phyloP scores from a whole-genome alignment of 92 coral and sea anemone genomes.

The Nematostella vectensis region DNA sequence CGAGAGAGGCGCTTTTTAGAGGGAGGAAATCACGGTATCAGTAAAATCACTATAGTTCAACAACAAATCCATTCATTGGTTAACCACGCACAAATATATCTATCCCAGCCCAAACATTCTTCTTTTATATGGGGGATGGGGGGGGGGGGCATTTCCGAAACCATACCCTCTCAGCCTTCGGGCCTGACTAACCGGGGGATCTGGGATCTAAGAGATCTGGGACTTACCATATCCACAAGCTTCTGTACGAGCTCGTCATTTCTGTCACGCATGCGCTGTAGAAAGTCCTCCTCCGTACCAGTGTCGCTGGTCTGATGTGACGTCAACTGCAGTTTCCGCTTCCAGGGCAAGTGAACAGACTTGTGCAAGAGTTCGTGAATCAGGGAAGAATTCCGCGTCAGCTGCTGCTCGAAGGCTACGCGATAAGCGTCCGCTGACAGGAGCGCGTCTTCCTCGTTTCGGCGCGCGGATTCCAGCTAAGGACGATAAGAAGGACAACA shows the following conservation, averaged over 20 bases:
- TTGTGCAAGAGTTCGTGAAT: constrained; percentile 60
- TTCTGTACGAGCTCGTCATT: constrained; percentile 69
- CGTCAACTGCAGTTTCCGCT: constrained; percentile 26
- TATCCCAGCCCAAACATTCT: no score
- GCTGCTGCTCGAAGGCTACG: constrained; percentile 74
- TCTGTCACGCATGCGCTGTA: constrained; percentile 48
- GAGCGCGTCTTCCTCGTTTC: constrained; percentile 66
- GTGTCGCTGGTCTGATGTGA: constrained; percentile 17
- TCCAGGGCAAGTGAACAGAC: constrained; percentile 45
- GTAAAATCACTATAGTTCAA: no score
- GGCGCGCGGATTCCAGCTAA: constrained; percentile 45
- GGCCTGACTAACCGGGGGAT: no score
- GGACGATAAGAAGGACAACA: not conserved
- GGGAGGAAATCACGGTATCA: no score
- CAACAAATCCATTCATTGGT: no score
- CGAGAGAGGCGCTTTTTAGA: no score
- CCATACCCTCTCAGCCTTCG: no score
- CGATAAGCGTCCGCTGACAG: constrained; percentile 76
- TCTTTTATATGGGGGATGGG: no score
- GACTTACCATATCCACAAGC: constrained; percentile 74
- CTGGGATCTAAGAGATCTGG: no score
- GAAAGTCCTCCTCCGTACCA: constrained; percentile 37
- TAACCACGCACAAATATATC: no score
- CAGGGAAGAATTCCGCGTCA: constrained; percentile 53
- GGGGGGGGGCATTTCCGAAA: no score